These are phyloP conservation scores for Miniopterus natalensis DNA, from an alignment of 2,113 vertebrate species.

Conservation along the genomic window DNA sequence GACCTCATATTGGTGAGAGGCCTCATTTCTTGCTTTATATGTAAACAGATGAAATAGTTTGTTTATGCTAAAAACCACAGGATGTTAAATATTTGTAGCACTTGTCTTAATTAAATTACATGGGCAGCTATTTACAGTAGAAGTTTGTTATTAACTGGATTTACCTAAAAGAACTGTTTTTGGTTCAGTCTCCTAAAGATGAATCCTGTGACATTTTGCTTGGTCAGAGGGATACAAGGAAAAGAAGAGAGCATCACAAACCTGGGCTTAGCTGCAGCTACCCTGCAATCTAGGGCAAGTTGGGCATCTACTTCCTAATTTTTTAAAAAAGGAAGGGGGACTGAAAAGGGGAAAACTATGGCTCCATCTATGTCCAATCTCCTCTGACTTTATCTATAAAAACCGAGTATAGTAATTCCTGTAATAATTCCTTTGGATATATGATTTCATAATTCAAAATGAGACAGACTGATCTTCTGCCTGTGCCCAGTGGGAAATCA, in stretches of 20 bases:
- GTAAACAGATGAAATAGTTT: slow-evolving; percentile 35
- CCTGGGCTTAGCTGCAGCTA: not conserved
- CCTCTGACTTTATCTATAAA: not conserved
- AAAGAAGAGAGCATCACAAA: not conserved
- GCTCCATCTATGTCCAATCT: not conserved
- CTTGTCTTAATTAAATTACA: slow-evolving; percentile 71
- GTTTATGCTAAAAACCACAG: slow-evolving; percentile 42
- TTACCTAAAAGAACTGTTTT: not conserved
- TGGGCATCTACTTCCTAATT: not conserved
- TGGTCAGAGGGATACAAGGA: not conserved
- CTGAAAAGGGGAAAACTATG: not conserved
- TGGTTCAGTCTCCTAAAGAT: not conserved
- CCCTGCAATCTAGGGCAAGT: not conserved
- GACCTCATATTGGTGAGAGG: too few relatives aligned
- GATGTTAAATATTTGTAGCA: slow-evolving; percentile 60
- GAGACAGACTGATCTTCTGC: not conserved
- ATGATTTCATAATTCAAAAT: not conserved
- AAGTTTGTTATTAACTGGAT: not conserved
- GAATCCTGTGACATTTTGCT: not conserved
- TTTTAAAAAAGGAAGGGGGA: not conserved
- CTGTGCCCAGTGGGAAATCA: not conserved
- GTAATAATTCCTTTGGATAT: not conserved
- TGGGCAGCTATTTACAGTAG: slow-evolving; percentile 37
- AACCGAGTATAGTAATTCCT: not conserved
- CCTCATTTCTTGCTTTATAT: not conserved